A percentile compares a stretch with the other conserved stretches of the same genome.
Evolutionary conservation across 1,140 invertebrate genomes (phyloP).

Genomic region (Vollenhovia emeryi): DNA sequence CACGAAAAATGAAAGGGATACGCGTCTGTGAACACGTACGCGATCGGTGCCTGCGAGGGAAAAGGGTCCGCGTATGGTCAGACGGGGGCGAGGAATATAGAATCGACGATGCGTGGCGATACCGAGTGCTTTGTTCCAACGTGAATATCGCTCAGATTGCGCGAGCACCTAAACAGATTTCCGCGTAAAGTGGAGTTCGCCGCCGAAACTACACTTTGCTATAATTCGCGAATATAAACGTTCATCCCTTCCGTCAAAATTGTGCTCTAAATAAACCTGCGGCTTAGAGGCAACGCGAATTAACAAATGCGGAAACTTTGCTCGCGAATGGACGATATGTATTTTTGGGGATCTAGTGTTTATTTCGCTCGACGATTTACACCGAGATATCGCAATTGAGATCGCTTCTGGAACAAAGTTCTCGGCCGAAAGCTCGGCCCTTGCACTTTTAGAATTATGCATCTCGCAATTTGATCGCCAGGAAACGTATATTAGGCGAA

Average conservation of each 20-base stretch:
- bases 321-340: background rate
- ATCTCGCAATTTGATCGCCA: background rate
- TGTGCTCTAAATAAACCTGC: background rate
- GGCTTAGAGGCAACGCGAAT: background rate
- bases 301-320: background rate
- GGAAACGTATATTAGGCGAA: too few relatives aligned
- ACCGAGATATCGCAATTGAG: background rate
- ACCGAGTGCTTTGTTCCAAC: conserved; percentile 68
- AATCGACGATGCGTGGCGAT: conserved; percentile 64
- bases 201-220: background rate
- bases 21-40: conserved; percentile 3
- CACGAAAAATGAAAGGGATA: conserved; percentile 28
- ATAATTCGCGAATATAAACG: background rate
- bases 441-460: background rate
- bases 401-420: too few relatives aligned
- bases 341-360: background rate
- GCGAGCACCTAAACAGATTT: conserved; percentile 61
- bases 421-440: background rate
- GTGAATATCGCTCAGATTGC: conserved; percentile 69
- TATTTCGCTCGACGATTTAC: background rate
- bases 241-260: background rate
- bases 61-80: conserved; percentile 17
- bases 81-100: conserved; percentile 57
- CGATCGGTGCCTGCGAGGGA: background rate
- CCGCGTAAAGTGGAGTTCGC: background rate